These are phyloP conservation scores for Tamandua tetradactyla DNA, from an alignment of 2,797 vertebrate genomes.

Conservation along the genomic window DNA sequence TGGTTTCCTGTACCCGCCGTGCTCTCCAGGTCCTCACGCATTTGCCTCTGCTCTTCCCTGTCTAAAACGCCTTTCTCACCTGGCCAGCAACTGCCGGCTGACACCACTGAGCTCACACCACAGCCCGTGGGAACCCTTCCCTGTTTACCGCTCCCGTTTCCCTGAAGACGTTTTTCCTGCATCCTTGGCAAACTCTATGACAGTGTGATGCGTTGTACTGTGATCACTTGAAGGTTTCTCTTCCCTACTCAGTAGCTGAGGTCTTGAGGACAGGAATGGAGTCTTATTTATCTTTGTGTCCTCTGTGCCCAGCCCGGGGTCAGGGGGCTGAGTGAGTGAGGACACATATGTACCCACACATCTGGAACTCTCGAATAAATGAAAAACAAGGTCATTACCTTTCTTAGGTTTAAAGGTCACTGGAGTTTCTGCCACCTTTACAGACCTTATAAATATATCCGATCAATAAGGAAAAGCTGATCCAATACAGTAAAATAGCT, in stretches of 20 bases:
- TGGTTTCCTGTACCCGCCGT: fast-evolving
- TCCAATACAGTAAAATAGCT: background rate
- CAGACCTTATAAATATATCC: background rate
- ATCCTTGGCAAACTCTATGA: background rate
- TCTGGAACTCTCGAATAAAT: background rate
- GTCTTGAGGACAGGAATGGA: too few species aligned
- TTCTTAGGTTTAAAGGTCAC: background rate
- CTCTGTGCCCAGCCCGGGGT: too few species aligned
- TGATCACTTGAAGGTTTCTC: background rate
- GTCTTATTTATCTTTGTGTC: too few species aligned
- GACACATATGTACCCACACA: too few species aligned
- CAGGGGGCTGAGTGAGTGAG: fast-evolving
- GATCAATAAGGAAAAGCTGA: background rate
- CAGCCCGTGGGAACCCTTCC: background rate
- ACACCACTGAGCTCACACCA: background rate
- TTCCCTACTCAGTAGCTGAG: background rate
- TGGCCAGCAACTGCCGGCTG: background rate
- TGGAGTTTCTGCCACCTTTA: background rate
- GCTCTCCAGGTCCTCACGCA: background rate
- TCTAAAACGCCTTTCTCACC: background rate
- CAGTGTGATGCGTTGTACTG: background rate
- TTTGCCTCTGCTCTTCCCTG: background rate
- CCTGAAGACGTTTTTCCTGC: background rate
- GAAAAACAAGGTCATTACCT: background rate
- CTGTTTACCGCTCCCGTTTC: background rate